Evolutionary conservation across 1,140 invertebrate genomes (phyloP).

Genomic region (Ganaspis sp.): DNA sequence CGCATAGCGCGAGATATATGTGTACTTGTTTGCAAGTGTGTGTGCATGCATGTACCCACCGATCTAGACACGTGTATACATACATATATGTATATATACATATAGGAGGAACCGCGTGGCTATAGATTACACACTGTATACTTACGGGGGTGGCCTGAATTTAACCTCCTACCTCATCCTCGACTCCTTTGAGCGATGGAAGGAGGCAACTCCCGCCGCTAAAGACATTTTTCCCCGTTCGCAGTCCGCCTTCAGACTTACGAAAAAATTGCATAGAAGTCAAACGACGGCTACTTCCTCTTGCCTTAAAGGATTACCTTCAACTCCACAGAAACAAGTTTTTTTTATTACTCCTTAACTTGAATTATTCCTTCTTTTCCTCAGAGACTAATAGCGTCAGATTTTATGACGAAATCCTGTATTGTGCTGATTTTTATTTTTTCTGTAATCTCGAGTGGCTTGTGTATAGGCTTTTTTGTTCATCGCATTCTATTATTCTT

Average conservation of each 20-base stretch:
- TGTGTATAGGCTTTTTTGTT: too few relatives aligned
- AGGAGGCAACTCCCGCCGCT: conserved; percentile 53
- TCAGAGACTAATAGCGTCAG: background rate
- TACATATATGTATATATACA: conserved; percentile 31
- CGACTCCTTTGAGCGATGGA: conserved; percentile 50
- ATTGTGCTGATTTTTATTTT: too few relatives aligned
- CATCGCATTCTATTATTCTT: too few relatives aligned
- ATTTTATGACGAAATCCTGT: background rate
- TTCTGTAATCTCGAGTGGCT: too few relatives aligned
- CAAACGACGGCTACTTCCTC: conserved; percentile 45
- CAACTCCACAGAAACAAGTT: background rate
- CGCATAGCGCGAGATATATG: conserved; percentile 62
- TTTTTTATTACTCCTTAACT: background rate
- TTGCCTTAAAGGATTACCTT: conserved; percentile 25
- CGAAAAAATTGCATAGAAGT: conserved; percentile 56
- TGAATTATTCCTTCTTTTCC: background rate
- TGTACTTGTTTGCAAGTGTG: conserved; percentile 34
- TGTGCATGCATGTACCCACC: conserved; percentile 37
- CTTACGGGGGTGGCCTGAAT: conserved; percentile 68
- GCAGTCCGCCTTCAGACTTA: conserved; percentile 34
- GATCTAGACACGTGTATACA: conserved; percentile 4
- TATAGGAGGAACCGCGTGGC: conserved; percentile 49
- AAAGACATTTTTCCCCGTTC: conserved; percentile 57
- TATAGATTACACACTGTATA: conserved; percentile 69
- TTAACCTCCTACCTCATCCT: conserved; percentile 63